These are phyloP conservation scores for Megalonaias nervosa DNA, from an alignment of 1,140 invertebrate genomes.

Conservation along the genomic window DNA sequence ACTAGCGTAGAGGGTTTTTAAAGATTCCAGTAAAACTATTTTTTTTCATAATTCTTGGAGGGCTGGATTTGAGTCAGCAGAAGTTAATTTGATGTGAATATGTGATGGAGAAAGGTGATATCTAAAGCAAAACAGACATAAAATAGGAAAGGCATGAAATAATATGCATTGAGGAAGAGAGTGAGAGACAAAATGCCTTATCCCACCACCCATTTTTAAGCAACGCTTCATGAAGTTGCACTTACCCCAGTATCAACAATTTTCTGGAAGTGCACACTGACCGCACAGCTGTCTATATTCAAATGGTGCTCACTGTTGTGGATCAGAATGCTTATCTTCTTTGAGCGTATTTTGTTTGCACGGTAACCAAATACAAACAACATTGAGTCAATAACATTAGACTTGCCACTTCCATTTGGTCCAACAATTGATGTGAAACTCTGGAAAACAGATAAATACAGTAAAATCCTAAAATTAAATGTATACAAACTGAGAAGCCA, in stretches of 20 bases:
- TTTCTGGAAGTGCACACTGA: constrained; percentile 92
- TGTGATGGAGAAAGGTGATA: no score
- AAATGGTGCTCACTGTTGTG: constrained; percentile 92
- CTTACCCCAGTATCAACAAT: constrained; percentile 82
- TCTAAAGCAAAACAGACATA: no score
- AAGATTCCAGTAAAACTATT: no score
- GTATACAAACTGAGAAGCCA: not conserved
- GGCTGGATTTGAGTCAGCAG: no score
- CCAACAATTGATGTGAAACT: constrained; percentile 98
- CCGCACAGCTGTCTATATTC: constrained; percentile 86
- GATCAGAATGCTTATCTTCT: constrained; percentile 94
- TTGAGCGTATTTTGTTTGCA: constrained; percentile 95
- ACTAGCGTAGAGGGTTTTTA: no score
- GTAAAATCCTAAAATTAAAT: not conserved
- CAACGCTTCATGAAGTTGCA: not conserved
- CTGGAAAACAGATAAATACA: constrained; percentile 73
- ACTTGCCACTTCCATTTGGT: constrained; percentile 99
- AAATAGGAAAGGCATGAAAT: no score
- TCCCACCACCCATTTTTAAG: no score
- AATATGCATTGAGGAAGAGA: no score
- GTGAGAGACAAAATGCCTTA: no score
- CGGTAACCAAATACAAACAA: constrained; percentile 99
- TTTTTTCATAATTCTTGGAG: no score
- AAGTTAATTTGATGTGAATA: no score
- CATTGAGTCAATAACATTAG: constrained; percentile 99